phyloP scores from a whole-genome alignment of 2,113 vertebrate genomes.

The Semicossyphus pulcher region DNA sequence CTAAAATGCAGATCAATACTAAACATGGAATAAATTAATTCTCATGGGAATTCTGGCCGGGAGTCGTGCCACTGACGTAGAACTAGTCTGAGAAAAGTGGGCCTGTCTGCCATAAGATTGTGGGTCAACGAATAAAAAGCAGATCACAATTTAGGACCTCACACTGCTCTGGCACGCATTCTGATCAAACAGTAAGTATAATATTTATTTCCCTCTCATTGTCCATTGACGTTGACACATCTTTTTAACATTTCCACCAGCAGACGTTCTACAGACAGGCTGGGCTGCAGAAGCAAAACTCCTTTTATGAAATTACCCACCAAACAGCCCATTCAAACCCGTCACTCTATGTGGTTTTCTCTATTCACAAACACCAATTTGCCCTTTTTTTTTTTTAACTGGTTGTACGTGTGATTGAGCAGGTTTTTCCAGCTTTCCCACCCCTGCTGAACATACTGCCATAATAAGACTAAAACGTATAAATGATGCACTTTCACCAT shows the following conservation, averaged over 20 bases:
- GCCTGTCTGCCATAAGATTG: slow-evolving; percentile 26
- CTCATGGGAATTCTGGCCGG: slow-evolving; percentile 63
- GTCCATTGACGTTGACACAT: slow-evolving; percentile 63
- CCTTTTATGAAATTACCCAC: slow-evolving; percentile 67
- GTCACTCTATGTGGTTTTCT: slow-evolving; percentile 75
- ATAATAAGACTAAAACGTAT: slow-evolving; percentile 70
- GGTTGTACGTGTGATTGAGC: slow-evolving; percentile 73
- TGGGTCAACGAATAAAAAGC: slow-evolving; percentile 33
- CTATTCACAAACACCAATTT: slow-evolving; percentile 70
- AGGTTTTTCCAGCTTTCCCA: slow-evolving; percentile 80
- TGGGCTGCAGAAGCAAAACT: slow-evolving; percentile 45
- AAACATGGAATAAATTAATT: slow-evolving; percentile 69
- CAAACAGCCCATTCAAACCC: slow-evolving; percentile 59
- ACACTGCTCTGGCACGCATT: slow-evolving; percentile 25
- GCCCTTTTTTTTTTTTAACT: slow-evolving; percentile 45
- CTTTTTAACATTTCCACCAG: slow-evolving; percentile 68
- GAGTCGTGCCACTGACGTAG: slow-evolving; percentile 63
- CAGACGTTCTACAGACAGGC: slow-evolving; percentile 61
- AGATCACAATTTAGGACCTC: slow-evolving; percentile 27
- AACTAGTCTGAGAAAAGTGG: slow-evolving; percentile 41
- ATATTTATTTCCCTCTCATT: slow-evolving; percentile 47
- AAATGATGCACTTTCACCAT: slow-evolving; percentile 78
- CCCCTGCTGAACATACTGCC: slow-evolving; percentile 58
- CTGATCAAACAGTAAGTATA: slow-evolving; percentile 54
- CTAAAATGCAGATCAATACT: slow-evolving; percentile 72